Base-by-base conservation (phyloP, 2,888 invertebrate genomes). In the Xestia ashworthii region DNA sequence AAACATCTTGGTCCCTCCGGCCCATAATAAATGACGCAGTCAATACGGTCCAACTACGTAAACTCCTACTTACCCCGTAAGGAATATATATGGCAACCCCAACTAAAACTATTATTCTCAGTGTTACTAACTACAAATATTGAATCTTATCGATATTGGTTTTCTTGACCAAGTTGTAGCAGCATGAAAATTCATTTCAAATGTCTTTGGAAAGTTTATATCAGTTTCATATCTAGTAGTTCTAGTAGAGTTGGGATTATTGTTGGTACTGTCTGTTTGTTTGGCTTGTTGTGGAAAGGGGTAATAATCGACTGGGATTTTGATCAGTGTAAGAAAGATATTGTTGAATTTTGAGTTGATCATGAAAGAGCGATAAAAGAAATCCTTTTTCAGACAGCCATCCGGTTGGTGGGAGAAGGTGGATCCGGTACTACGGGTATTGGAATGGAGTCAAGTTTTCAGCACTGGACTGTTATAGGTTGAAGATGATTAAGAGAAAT, bases 81-180 rank as follows among this genome's bases (percentile, higher is more conserved):
- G 78, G 76, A 77, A 78, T 77, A 78, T 84, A 84, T 84, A 84
- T 81, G 70, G 84, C 82, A 80, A 70, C 82, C 84, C 84, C 66
- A 82, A 84, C 84, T 84, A 74, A 86, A 83, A 80, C 87, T 87
- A 85, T 88, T 82, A 88, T 89, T 86, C 81, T 85, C 89, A 90
- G 90, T 91, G 89, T 90, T 86, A 88, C 83, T 88, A 89, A 90
- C 89, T 89, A 90, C 91, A 92, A 93, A 93, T 92, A 93, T 92
- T 92, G 90, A 89, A 89, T 88, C 89, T 89, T 88, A 85, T 87
- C 90, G 89, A 91, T 93, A 92, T 93, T 93, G 91, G 89, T 89
- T 90, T 88, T 88, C 87, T 88, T 89, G 81, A 78, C 72, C 48
- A 84, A 87, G 81, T 88, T 87, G 85, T 89, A 78, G 72, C 71